Conservation (phyloP, 2,113 vertebrate genomes). For the Podilymbus podiceps region DNA sequence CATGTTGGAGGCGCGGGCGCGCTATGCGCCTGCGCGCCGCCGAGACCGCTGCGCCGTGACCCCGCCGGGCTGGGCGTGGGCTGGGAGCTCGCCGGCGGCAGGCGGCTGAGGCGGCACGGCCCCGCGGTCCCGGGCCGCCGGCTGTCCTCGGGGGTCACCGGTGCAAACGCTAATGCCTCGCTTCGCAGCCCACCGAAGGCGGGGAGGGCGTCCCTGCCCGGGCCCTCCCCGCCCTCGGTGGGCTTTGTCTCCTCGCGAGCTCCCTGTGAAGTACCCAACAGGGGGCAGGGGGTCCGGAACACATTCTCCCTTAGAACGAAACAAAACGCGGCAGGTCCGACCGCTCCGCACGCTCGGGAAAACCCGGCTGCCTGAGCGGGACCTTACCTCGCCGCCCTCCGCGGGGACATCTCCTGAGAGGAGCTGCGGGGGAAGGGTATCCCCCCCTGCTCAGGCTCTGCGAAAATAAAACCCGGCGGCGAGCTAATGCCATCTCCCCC, state of each 20-base stretch:
- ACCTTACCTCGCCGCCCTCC: not conserved
- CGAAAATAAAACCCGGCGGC: not conserved
- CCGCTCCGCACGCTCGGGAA: too few species aligned
- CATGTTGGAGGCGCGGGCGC: conserved; percentile 89
- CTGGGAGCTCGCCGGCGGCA: conserved; percentile 8
- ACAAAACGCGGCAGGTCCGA: not conserved
- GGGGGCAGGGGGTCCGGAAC: too few species aligned
- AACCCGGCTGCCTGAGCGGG: not conserved
- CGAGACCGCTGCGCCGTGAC: conserved; percentile 34
- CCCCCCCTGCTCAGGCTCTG: not conserved
- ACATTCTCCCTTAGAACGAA: not conserved
- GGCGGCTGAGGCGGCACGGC: not conserved
- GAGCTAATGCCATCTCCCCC: not conserved
- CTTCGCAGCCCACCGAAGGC: not conserved
- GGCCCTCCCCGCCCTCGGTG: not conserved
- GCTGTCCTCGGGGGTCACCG: too few species aligned
- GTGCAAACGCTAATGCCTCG: too few species aligned
- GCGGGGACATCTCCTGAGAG: not conserved
- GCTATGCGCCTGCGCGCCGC: conserved; percentile 85
- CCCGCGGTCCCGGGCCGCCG: too few species aligned
- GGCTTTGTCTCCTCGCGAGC: not conserved
- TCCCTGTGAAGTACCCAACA: not conserved
- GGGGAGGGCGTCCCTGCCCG: not conserved
- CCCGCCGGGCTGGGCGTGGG: conserved; percentile 77
- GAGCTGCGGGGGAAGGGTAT: not conserved